Evolutionary conservation across 2,888 invertebrate species (phyloP).

Genomic region (Eristalinus aeneus): DNA sequence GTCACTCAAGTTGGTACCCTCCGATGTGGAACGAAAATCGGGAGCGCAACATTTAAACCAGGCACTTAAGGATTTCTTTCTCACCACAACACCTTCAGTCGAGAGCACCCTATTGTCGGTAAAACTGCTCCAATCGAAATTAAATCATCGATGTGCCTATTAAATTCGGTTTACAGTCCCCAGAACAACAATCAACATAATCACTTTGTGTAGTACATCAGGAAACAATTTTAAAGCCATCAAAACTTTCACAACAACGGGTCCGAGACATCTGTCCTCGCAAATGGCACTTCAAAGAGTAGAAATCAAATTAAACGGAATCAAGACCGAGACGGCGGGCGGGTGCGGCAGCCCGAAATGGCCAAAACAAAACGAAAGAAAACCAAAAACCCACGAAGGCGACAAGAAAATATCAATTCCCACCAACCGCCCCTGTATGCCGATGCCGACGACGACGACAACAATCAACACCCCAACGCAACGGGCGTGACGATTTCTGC

Average conservation of each 20-base stretch:
- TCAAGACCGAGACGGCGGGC: not conserved
- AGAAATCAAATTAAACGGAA: conserved; percentile 62
- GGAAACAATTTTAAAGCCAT: conserved; percentile 59
- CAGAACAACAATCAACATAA: conserved; percentile 46
- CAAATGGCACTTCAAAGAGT: conserved; percentile 58
- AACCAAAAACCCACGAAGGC: not conserved
- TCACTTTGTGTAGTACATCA: conserved; percentile 55
- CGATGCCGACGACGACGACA: not conserved
- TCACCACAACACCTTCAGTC: not conserved
- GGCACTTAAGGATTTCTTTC: not conserved
- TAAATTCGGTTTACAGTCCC: conserved; percentile 4
- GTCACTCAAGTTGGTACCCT: no score
- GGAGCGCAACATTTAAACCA: no score
- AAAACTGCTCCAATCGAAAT: not conserved
- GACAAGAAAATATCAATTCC: conserved; percentile 25
- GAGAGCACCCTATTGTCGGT: not conserved
- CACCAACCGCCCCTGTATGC: not conserved
- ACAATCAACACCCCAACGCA: not conserved
- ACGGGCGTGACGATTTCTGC: not conserved
- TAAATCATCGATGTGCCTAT: conserved; percentile 21
- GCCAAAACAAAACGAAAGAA: conserved; percentile 13
- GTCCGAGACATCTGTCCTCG: conserved; percentile 43
- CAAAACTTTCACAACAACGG: conserved; percentile 52
- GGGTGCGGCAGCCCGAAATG: not conserved
- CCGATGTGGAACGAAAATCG: no score